Evolutionary conservation across 2,113 vertebrate genomes (phyloP).

Genomic region (Atrichornis clamosus): DNA sequence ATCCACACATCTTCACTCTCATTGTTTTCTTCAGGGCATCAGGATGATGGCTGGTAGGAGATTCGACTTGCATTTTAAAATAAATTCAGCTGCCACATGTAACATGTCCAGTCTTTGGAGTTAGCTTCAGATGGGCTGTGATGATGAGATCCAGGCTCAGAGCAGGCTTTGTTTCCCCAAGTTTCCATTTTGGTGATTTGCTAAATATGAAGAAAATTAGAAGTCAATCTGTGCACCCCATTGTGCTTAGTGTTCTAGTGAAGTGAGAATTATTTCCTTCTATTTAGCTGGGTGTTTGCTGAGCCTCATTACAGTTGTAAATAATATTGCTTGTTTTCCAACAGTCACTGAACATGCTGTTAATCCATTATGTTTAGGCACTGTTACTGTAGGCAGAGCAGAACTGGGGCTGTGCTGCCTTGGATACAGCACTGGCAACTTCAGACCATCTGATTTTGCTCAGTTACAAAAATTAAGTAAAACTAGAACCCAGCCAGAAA

Average conservation of each 20-base stretch:
- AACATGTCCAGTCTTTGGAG: neutral
- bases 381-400: neutral
- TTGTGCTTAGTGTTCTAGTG: neutral
- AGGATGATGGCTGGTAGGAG: neutral
- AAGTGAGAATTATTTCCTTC: neutral
- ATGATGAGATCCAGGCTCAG: neutral
- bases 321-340: conserved; percentile 5
- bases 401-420: neutral
- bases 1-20: neutral
- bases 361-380: neutral
- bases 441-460: neutral
- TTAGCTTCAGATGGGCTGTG: neutral
- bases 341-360: neutral
- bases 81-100: neutral
- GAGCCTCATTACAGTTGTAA: neutral
- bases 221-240: neutral
- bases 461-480: neutral
- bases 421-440: neutral
- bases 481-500: neutral
- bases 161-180: neutral
- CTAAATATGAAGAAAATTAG: neutral
- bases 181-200: neutral
- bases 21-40: neutral
- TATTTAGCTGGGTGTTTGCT: neutral
- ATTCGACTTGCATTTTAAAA: neutral